phyloP scores from a whole-genome alignment of 2,797 vertebrate genomes.

The Gymnoscopelus microlampas region DNA sequence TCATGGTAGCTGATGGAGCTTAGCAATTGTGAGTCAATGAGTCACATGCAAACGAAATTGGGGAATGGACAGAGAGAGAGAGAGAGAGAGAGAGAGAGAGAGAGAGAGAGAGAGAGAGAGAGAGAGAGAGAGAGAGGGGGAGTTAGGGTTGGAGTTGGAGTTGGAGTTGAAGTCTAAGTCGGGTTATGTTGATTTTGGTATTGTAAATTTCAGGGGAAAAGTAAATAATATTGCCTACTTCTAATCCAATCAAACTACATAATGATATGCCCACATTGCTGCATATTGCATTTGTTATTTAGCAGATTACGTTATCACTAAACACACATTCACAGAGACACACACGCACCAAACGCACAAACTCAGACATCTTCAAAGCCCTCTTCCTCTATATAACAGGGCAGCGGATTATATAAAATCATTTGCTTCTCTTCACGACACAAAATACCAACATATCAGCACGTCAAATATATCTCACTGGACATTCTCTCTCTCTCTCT shows the following conservation, averaged over 20 bases:
- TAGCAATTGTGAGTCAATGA: constrained; percentile 11
- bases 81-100: not conserved
- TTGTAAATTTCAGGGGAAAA: constrained; percentile 34
- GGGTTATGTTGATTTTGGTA: constrained; percentile 9
- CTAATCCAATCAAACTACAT: constrained; percentile 48
- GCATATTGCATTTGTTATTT: constrained; percentile 41
- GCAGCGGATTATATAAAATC: constrained; percentile 53
- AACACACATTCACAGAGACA: constrained; percentile 31
- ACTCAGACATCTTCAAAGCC: constrained; percentile 34
- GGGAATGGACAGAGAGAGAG: not conserved
- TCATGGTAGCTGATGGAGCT: constrained; percentile 1
- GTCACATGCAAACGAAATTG: constrained; percentile 2
- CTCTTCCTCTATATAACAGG: constrained; percentile 34
- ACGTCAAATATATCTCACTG: constrained; percentile 22
- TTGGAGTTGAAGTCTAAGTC: too few species aligned
- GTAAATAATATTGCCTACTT: constrained; percentile 24
- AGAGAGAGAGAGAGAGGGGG: not conserved
- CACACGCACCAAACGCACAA: constrained; percentile 1
- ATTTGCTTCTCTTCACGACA: constrained; percentile 42
- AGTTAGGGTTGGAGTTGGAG: too few species aligned
- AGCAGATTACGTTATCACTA: constrained; percentile 44
- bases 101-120: not conserved
- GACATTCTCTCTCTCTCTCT: constrained; percentile 6
- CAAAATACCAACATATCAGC: constrained; percentile 31
- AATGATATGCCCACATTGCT: constrained; percentile 16